Conservation (phyloP, 2,113 vertebrate genomes). For the Meleagris gallopavo region DNA sequence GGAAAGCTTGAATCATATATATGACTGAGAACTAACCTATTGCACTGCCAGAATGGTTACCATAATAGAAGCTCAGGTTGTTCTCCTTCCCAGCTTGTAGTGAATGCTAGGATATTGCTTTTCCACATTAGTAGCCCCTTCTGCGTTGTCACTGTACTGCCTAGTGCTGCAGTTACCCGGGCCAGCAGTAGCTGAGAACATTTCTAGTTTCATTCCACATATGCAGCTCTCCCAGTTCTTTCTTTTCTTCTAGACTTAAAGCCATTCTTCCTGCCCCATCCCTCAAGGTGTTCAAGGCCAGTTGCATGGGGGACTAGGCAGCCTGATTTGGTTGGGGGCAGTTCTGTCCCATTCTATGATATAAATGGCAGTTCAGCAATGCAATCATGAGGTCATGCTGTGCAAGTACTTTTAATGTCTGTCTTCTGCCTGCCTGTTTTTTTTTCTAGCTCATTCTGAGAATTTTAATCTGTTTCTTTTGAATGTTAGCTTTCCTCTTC, state of each 20-base stretch:
- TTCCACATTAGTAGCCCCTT: not conserved
- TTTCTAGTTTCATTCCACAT: not conserved
- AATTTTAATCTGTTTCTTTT: not conserved
- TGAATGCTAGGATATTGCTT: not conserved
- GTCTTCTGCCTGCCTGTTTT: not conserved
- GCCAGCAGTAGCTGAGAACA: not conserved
- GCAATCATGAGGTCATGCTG: fast-evolving
- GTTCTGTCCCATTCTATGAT: no score
- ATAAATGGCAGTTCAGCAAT: not conserved
- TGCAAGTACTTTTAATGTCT: not conserved
- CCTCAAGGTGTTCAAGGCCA: no score
- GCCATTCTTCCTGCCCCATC: not conserved
- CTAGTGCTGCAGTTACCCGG: not conserved
- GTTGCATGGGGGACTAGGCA: no score
- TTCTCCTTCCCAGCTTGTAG: not conserved
- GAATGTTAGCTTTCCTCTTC: not conserved
- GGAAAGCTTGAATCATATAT: not conserved
- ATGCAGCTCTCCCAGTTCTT: not conserved
- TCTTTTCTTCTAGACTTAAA: not conserved
- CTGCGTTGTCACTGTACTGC: not conserved
- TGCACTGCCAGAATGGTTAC: not conserved
- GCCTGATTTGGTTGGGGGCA: no score
- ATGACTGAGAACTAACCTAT: not conserved
- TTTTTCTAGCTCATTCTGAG: not conserved
- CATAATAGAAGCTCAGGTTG: not conserved